Base-by-base conservation (phyloP, 2,113 vertebrate species). In the Anser brachyrhynchus region DNA sequence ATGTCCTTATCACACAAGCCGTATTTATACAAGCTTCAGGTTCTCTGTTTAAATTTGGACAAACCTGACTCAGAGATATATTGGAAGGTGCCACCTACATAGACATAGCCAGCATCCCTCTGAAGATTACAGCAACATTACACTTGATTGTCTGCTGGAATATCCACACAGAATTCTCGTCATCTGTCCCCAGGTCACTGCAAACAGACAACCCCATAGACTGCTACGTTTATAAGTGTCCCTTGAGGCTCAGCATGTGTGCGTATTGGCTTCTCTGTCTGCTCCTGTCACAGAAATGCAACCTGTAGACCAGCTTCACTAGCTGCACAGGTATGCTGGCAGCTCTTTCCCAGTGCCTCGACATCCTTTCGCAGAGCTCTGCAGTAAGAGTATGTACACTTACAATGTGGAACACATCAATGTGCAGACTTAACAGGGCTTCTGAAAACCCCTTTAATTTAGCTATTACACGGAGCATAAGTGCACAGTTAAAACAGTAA, bases 241-340 rank as follows among this genome's bases (percentile, higher is more conserved):
- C 75, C 25, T 21, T 28, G 43, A 65, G 35, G 76, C n/a, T 77
- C 80, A 43, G 43, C 69, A 49, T 3, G 3, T 0, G 0, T 11
- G 6, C 23, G 31, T 73, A 88, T 79, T 41, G 39, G 29, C 44
- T 52, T 57, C 58, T 65, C 35, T 33, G 39, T 21, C 39, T 44
- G 69, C 33, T 70, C n/a, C 11, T 14, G 2, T 29, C 3, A 26
- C 18, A 1, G 10, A 77, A 26, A 23, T 0, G 0, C 35, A 44
- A 44, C 52, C 80, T 31, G 18, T 9, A 54, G 35, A 84, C 31
- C 10, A 51, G 21, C 29, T 75, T 46, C 71, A 35, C 18, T 10
- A 67, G 61, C 26, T 43, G 65, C 14, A 75, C 46, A 72, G 5
- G 7, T 29, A 25, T 19, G 29, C 58, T 69, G 35, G 54, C 39